phyloP scores from a whole-genome alignment of 2,888 invertebrate species.

The Escarpia spicata region DNA sequence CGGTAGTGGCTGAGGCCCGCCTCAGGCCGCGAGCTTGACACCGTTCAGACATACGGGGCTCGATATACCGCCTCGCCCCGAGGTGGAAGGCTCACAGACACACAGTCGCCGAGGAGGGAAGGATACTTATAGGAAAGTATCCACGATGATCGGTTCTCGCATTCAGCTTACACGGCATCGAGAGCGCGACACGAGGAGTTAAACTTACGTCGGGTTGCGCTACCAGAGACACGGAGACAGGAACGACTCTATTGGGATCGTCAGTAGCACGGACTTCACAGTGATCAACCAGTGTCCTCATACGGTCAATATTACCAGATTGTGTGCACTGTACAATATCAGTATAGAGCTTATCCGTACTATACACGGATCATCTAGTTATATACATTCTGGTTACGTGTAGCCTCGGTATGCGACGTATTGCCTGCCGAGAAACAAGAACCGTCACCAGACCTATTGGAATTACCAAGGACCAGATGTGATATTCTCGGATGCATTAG shows the following conservation, averaged over 20 bases:
- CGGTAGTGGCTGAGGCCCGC: neutral
- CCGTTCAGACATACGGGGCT: neutral
- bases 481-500: neutral
- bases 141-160: too few species aligned
- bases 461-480: neutral
- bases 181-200: neutral
- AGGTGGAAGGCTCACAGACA: neutral
- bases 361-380: too few species aligned
- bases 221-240: neutral
- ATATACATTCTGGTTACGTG: too few species aligned
- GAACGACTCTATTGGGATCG: neutral
- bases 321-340: too few species aligned
- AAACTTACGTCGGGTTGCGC: too few species aligned
- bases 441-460: neutral
- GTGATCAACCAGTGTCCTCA: too few species aligned
- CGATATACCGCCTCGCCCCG: neutral
- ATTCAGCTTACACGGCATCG: too few species aligned
- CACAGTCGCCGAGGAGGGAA: neutral
- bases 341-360: too few species aligned
- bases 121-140: neutral
- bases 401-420: too few species aligned
- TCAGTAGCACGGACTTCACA: neutral
- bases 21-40: neutral
- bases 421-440: neutral
- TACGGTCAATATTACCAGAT: too few species aligned